phyloP scores from a whole-genome alignment of 2,888 invertebrate species.

The Nomada ruficornis region DNA sequence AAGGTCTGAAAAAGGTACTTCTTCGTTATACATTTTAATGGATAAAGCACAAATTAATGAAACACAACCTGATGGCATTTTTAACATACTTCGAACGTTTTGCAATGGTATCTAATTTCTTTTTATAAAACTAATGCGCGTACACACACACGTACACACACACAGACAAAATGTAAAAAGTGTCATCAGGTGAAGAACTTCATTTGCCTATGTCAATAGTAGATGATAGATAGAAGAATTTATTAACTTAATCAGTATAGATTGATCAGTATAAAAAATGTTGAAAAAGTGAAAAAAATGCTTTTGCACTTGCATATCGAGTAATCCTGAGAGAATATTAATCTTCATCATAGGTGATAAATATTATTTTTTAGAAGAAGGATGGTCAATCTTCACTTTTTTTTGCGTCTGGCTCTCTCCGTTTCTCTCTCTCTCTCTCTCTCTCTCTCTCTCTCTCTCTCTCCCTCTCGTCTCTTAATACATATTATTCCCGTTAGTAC shows the following conservation, averaged over 20 bases:
- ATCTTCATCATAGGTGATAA: conserved; percentile 60
- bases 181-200: conserved; percentile 70
- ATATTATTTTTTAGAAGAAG: conserved; percentile 63
- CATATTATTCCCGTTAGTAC: conserved; percentile 6
- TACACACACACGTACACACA: conserved; percentile 14
- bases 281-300: conserved; percentile 65
- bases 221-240: conserved; percentile 70
- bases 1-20: conserved; percentile 69
- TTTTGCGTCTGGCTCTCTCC: conserved; percentile 48
- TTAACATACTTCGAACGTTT: conserved; percentile 67
- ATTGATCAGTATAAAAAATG: conserved; percentile 78
- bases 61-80: conserved; percentile 72
- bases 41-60: conserved; percentile 76
- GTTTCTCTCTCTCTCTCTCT: neutral
- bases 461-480: neutral
- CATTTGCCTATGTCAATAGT: conserved; percentile 75
- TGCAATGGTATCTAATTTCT: conserved; percentile 66
- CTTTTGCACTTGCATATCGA: conserved; percentile 76
- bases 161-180: conserved; percentile 59
- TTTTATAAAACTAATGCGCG: conserved; percentile 54
- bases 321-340: conserved; percentile 66
- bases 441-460: conserved; percentile 26
- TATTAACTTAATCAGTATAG: conserved; percentile 82
- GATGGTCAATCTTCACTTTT: conserved; percentile 64
- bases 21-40: conserved; percentile 73